phyloP scores from a whole-genome alignment of 2,888 invertebrate species.

The Heliconius sara region DNA sequence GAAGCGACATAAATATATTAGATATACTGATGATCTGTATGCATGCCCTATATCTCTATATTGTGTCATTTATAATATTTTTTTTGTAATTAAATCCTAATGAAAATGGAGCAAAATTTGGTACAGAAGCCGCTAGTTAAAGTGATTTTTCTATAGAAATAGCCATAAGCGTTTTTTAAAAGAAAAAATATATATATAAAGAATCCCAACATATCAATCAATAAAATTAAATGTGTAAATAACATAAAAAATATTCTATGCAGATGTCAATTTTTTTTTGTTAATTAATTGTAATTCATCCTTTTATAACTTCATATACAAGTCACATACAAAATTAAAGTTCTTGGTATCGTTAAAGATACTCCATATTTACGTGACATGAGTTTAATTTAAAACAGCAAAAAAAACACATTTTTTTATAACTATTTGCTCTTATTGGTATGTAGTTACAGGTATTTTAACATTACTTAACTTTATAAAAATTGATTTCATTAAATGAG shows the following conservation, averaged over 20 bases:
- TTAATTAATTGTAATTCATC: not conserved
- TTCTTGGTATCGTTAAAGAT: conserved; percentile 20
- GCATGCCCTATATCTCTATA: too few relatives aligned
- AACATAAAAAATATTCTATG: not conserved
- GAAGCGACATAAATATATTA: too few relatives aligned
- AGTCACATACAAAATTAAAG: conserved; percentile 15
- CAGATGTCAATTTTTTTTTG: not conserved
- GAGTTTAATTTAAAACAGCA: conserved; percentile 14
- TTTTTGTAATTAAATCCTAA: too few relatives aligned
- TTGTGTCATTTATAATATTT: too few relatives aligned
- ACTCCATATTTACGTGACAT: conserved; percentile 28
- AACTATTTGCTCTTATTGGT: not conserved
- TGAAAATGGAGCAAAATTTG: too few relatives aligned
- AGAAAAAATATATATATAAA: too few relatives aligned
- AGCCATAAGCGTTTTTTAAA: too few relatives aligned
- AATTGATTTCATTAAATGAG: not conserved
- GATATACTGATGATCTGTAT: too few relatives aligned
- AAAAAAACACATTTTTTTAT: not conserved
- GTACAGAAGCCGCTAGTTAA: too few relatives aligned
- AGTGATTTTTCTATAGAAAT: too few relatives aligned
- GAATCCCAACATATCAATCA: not conserved
- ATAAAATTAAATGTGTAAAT: not conserved
- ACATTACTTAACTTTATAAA: not conserved
- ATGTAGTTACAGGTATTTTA: not conserved
- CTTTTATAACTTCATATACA: conserved; percentile 10